Conservation (phyloP, 2,113 vertebrate species). For the Hassar affinis region DNA sequence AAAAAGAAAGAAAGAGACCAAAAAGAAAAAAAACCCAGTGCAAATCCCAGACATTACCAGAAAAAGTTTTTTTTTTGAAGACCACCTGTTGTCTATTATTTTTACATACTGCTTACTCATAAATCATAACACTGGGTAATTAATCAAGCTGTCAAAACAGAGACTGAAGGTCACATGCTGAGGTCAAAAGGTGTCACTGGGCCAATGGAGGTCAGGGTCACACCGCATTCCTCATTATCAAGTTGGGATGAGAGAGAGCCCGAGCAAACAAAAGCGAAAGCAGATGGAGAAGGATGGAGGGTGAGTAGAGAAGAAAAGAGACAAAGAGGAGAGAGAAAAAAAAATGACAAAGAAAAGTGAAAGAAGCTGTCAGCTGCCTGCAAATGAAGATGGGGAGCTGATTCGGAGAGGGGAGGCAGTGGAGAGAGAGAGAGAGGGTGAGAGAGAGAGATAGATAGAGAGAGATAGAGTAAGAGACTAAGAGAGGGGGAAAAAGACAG, state of each 20-base stretch:
- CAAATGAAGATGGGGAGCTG: conserved; percentile 83
- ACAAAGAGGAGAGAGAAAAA: conserved; percentile 70
- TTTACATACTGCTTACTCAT: conserved; percentile 99
- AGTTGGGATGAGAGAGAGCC: conserved; percentile 98
- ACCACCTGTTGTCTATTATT: conserved; percentile 99
- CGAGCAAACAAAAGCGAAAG: conserved; percentile 99
- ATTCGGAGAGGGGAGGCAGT: conserved; percentile 65
- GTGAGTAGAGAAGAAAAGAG: conserved; percentile 68
- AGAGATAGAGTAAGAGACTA: too few relatives aligned
- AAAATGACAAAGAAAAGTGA: conserved; percentile 87
- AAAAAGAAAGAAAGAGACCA: not conserved
- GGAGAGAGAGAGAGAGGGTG: conserved; percentile 51
- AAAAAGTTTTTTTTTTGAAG: conserved; percentile 82
- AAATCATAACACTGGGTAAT: conserved; percentile 99
- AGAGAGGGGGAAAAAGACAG: conserved; percentile 47
- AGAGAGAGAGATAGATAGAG: too few relatives aligned
- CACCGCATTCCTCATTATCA: conserved; percentile 99
- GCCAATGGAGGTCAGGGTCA: conserved; percentile 99
- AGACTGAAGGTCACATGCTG: conserved; percentile 88
- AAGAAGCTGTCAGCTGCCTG: conserved; percentile 96
- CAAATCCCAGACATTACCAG: conserved; percentile 54
- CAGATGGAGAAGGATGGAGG: conserved; percentile 91
- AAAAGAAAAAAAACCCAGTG: not conserved
- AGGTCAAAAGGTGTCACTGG: conserved; percentile 93
- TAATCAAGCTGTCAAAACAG: conserved; percentile 99